These are phyloP conservation scores for Sycophila sp. DNA, from an alignment of 1,140 invertebrate genomes.

Conservation along the genomic window DNA sequence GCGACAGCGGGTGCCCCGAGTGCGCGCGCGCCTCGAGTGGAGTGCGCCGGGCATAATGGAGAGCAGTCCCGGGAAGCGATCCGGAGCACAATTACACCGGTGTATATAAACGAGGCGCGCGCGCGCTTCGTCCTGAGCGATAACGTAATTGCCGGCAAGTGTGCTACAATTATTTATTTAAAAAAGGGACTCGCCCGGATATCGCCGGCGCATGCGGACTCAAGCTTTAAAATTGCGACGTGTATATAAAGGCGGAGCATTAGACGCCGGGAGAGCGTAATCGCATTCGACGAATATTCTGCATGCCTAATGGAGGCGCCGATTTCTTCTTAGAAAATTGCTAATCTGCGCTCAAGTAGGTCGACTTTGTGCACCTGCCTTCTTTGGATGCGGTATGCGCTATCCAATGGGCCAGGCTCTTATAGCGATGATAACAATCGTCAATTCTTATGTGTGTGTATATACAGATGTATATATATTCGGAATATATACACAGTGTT, in stretches of 20 bases:
- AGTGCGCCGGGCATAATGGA: slow-evolving; percentile 3
- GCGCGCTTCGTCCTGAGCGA: slow-evolving; percentile 15
- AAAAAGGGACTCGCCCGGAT: not conserved
- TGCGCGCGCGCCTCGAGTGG: not conserved
- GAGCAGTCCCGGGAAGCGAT: slow-evolving; percentile 21
- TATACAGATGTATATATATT: no score
- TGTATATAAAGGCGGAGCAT: not conserved
- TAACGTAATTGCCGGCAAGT: slow-evolving; percentile 22
- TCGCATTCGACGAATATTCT: not conserved
- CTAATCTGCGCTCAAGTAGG: slow-evolving; percentile 1
- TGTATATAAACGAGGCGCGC: no score
- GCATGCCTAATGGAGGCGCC: slow-evolving; percentile 11
- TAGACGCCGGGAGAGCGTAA: not conserved
- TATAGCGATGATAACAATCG: no score
- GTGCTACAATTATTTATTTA: slow-evolving; percentile 31
- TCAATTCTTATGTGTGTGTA: no score
- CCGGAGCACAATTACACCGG: slow-evolving; percentile 7
- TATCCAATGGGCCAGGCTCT: no score
- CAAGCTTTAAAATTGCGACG: not conserved
- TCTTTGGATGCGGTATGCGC: no score
- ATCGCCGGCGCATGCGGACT: not conserved
- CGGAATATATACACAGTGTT: no score
- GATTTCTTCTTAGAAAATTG: slow-evolving; percentile 15
- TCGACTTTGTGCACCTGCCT: no score
- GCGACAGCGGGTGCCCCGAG: no score